Base-by-base conservation (phyloP, 2,797 vertebrate species). In the Hydrophis major region DNA sequence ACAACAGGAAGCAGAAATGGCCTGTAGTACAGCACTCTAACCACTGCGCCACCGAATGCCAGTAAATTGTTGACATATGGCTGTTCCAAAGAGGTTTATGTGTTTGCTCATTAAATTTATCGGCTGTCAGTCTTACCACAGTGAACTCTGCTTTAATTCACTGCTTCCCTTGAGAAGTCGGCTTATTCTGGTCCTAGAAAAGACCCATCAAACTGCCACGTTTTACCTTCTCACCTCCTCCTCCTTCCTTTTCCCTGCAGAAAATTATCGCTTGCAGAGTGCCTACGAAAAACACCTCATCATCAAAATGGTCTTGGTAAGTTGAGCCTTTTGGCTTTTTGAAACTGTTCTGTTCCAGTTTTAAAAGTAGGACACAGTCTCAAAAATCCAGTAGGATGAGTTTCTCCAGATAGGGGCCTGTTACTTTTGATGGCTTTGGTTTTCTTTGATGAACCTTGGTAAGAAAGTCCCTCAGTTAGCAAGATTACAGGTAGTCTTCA, bases 221-320 rank as follows among this genome's bases (percentile, higher is more conserved):
- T 47, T 47, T 47, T 8, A 47, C 10, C 37, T 25, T 3, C 53
- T 55, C 5, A 56, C 14, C 50, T 56, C 66, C 69, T 56, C 66
- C 69, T 78, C 37, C n/a, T 28, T 61, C 47, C 57, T 32, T 11
- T 18, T 91, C 91, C 61, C 90, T 93, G 90, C 97, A 99, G 99
- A 99, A 97, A 99, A 99, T 96, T 99, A 99, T 96, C 98, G 98
- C 97, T 98, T 99, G 97, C 99, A 99, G 98, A 99, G 99, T 97
- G 98, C 99, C 98, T 99, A 99, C 91, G 99, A 99, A 98, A 99
- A 99, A 98, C 98, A 99, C 97, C 99, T 99, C 98, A 99, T 99
- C 98, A 99, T 99, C 98, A 99, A 99, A 98, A 98, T 99, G 53
- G 99, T 99, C 97, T 98, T 99, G 99, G 99, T 99, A 97, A 99